These are phyloP conservation scores for Brachyptera putata DNA, from an alignment of 2,888 invertebrate species.

Conservation along the genomic window DNA sequence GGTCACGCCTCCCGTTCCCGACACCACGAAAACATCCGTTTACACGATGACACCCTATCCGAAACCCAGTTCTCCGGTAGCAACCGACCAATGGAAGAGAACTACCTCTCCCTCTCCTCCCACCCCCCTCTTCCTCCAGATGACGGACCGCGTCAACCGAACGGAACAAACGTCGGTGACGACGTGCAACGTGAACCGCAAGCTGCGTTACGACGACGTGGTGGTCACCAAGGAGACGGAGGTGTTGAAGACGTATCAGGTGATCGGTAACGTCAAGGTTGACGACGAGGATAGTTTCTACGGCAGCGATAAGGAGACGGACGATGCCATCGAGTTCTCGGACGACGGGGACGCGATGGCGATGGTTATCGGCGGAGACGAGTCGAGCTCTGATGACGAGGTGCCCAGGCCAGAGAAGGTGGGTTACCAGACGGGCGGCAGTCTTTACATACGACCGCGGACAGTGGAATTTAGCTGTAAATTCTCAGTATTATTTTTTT, in stretches of 20 bases:
- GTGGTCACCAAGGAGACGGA: constrained; percentile 38
- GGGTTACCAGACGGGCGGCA: constrained; percentile 21
- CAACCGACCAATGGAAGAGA: too few relatives aligned
- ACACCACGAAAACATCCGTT: too few relatives aligned
- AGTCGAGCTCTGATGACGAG: constrained; percentile 42
- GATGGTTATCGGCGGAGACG: neutral
- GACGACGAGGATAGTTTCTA: constrained; percentile 56
- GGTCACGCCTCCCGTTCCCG: too few relatives aligned
- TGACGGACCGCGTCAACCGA: constrained; percentile 37
- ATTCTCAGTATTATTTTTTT: too few relatives aligned
- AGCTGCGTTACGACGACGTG: constrained; percentile 33
- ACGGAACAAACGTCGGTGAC: constrained; percentile 38
- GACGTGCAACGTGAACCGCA: neutral
- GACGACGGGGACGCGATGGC: constrained; percentile 54
- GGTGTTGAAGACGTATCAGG: constrained; percentile 38
- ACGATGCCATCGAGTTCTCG: constrained; percentile 57
- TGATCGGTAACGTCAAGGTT: constrained; percentile 36
- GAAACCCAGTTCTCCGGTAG: too few relatives aligned
- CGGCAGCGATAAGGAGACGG: constrained; percentile 57
- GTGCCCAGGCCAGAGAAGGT: constrained; percentile 29
- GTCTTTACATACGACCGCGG: too few relatives aligned
- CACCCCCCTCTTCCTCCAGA: constrained; percentile 35
- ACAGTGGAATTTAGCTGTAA: too few relatives aligned
- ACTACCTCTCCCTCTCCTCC: neutral
- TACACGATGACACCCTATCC: too few relatives aligned